A percentile compares a stretch with the other conserved stretches of the same genome.
Evolutionary conservation across 2,888 invertebrate species (phyloP).

Genomic region (Heliconius ethilla): DNA sequence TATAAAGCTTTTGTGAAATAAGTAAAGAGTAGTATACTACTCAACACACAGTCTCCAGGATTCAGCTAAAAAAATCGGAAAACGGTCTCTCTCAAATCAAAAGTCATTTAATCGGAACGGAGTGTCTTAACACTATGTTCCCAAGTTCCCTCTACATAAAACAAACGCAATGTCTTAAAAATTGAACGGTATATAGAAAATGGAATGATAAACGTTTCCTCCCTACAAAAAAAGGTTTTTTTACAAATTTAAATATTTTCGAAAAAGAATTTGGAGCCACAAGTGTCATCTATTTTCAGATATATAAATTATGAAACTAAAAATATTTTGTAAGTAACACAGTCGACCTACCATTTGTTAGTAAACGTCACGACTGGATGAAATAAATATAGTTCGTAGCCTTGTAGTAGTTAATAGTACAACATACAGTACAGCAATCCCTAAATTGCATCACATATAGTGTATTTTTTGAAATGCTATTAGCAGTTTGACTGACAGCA

Average conservation of each 20-base stretch:
- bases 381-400: conserved; percentile 12
- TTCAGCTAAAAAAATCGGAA: too few species aligned
- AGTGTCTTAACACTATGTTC: too few species aligned
- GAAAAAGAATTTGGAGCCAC: not conserved
- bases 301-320: not conserved
- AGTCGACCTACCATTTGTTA: not conserved
- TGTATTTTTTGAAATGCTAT: not conserved
- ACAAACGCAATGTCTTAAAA: too few species aligned
- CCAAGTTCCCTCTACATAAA: too few species aligned
- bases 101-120: too few species aligned
- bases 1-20: not conserved
- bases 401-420: not conserved
- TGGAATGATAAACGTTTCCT: too few species aligned
- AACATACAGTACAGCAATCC: conserved; percentile 5
- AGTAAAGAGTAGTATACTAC: not conserved
- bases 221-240: too few species aligned
- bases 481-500: conserved; percentile 2
- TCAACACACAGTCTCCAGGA: too few species aligned
- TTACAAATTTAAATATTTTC: not conserved
- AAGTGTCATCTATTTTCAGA: not conserved
- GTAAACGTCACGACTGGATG: conserved; percentile 4
- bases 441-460: conserved; percentile 2
- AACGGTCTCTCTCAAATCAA: too few species aligned
- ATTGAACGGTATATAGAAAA: too few species aligned
- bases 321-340: not conserved